Conservation (phyloP, 2,113 vertebrate genomes). For the Melanocharis versteri region DNA sequence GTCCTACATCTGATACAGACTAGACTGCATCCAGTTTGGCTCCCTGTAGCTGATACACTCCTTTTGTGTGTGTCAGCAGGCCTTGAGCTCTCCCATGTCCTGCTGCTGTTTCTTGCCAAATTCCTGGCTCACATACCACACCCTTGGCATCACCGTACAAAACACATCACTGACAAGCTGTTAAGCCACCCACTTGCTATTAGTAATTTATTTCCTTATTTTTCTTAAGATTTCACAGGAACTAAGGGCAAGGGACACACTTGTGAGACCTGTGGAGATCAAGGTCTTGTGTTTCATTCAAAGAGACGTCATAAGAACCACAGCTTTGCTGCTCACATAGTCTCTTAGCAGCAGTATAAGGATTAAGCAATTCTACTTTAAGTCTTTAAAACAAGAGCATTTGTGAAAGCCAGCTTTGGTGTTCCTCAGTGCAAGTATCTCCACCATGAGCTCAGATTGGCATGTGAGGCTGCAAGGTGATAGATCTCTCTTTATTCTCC, state of each 20-base stretch:
- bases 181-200: not conserved
- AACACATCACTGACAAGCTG: not conserved
- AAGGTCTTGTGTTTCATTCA: not conserved
- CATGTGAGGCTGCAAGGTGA: not conserved
- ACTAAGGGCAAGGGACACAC: not conserved
- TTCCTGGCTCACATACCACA: not conserved
- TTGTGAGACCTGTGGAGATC: not conserved
- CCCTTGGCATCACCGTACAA: not conserved
- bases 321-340: not conserved
- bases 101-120: not conserved
- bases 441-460: not conserved
- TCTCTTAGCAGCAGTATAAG: not conserved
- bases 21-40: not conserved
- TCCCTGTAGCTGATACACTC: not conserved
- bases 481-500: not conserved
- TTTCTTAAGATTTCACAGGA: not conserved
- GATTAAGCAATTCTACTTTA: not conserved
- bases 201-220: not conserved
- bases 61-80: not conserved
- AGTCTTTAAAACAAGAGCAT: not conserved
- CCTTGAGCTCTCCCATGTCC: not conserved
- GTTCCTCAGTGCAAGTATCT: not conserved
- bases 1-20: not conserved
- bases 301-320: not conserved
- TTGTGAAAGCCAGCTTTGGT: not conserved